These are phyloP conservation scores for Lepus oiostolus DNA, from an alignment of 2,797 vertebrate genomes.

Conservation along the genomic window DNA sequence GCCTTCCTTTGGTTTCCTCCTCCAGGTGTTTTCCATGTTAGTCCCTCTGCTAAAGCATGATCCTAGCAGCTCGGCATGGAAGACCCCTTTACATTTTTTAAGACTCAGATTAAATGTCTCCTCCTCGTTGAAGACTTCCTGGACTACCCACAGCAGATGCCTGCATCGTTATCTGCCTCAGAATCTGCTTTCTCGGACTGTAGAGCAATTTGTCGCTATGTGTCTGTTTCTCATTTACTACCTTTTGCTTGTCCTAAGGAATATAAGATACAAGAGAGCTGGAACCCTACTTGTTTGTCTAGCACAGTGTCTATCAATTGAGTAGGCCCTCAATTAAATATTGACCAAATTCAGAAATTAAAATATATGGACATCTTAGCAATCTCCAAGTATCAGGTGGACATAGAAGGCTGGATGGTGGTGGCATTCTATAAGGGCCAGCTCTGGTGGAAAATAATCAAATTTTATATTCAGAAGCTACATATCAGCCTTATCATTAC, in stretches of 20 bases:
- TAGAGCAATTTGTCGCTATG: background rate
- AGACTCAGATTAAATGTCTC: background rate
- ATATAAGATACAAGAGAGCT: background rate
- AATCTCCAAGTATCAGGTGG: background rate
- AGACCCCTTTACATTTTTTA: background rate
- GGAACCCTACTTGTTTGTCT: background rate
- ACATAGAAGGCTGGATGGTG: background rate
- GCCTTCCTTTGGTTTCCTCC: background rate
- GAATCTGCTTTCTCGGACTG: background rate
- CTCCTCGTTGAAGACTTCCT: background rate
- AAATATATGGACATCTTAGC: background rate
- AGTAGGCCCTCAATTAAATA: background rate
- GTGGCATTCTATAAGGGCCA: background rate
- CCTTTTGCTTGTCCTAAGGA: background rate
- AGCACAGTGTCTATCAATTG: background rate
- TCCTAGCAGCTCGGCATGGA: background rate
- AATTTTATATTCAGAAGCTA: background rate
- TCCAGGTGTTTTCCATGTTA: background rate
- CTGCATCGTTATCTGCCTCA: background rate
- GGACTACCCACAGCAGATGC: too few species aligned
- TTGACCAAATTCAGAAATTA: background rate
- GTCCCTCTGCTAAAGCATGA: background rate
- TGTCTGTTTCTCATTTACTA: background rate
- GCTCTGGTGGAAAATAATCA: background rate
- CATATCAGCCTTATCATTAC: background rate